Percentiles rank a stretch among this genome's conserved stretches.
phyloP scores from a whole-genome alignment of 2,888 invertebrate species.

The Nudaria mundana region DNA sequence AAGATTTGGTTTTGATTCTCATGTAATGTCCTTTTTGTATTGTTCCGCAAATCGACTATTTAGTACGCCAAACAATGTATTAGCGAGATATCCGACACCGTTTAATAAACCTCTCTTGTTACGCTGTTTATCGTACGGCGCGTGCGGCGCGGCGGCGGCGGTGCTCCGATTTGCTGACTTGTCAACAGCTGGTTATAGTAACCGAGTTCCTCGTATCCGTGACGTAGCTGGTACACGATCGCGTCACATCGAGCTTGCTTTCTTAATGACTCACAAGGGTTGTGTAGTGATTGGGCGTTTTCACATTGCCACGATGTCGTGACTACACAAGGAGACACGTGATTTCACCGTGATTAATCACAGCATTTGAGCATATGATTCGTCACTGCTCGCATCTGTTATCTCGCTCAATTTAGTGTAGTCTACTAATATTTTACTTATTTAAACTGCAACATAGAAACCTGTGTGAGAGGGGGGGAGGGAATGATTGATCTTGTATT shows the following conservation, averaged over 20 bases:
- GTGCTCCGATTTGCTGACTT: neutral
- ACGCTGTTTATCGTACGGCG: neutral
- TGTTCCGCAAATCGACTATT: too few species aligned
- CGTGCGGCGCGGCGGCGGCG: neutral
- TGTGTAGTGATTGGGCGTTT: neutral
- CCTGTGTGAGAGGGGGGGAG: too few species aligned
- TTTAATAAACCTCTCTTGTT: slow-evolving; percentile 5
- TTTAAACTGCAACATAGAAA: too few species aligned
- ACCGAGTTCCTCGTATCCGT: too few species aligned
- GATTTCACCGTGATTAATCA: too few species aligned
- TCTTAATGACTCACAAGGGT: neutral
- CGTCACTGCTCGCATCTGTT: too few species aligned
- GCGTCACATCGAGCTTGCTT: slow-evolving; percentile 1
- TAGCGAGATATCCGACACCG: slow-evolving; percentile 15
- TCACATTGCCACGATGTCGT: neutral
- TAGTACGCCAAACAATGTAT: slow-evolving; percentile 17
- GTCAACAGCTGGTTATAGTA: neutral
- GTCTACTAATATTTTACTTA: neutral
- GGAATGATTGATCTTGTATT: too few species aligned
- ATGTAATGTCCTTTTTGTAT: neutral
- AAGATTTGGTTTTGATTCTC: slow-evolving; percentile 2
- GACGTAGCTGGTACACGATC: slow-evolving; percentile 13
- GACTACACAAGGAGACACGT: too few species aligned
- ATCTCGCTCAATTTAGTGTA: too few species aligned
- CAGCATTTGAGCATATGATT: too few species aligned